phyloP scores from a whole-genome alignment of 2,797 vertebrate species.

The Pseudomugil tenellus region DNA sequence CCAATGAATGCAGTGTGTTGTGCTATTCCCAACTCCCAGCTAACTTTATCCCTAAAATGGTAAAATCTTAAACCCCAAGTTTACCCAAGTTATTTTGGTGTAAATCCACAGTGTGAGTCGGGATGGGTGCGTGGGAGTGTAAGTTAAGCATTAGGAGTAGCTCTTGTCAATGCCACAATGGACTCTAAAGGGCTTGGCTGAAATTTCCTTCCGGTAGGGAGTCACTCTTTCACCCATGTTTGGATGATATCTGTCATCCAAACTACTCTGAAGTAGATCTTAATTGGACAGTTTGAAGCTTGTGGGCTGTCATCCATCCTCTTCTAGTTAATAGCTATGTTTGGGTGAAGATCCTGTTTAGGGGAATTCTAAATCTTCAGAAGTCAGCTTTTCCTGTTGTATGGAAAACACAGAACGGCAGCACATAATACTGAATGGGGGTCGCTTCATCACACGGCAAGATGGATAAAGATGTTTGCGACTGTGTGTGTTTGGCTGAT shows the following conservation, averaged over 20 bases:
- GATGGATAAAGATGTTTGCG: slow-evolving; percentile 48
- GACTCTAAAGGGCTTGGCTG: slow-evolving; percentile 42
- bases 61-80: background rate
- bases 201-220: slow-evolving; percentile 65
- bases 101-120: background rate
- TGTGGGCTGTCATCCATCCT: slow-evolving; percentile 42
- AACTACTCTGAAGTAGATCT: slow-evolving; percentile 41
- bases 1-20: background rate
- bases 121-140: background rate
- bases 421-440: slow-evolving; percentile 31
- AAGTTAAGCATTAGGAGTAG: slow-evolving; percentile 11
- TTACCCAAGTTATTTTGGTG: background rate
- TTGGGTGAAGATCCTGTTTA: slow-evolving; percentile 72
- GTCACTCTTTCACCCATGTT: slow-evolving; percentile 38
- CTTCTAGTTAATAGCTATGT: slow-evolving; percentile 54
- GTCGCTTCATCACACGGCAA: slow-evolving; percentile 26
- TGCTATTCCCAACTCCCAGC: background rate
- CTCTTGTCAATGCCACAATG: slow-evolving; percentile 42
- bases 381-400: slow-evolving; percentile 73
- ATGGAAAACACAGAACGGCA: slow-evolving; percentile 23
- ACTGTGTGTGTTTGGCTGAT: slow-evolving; percentile 54
- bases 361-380: slow-evolving; percentile 50
- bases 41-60: background rate
- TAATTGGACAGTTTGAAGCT: slow-evolving; percentile 47
- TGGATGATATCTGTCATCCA: slow-evolving; percentile 59